These are phyloP conservation scores for Manis javanica DNA, from an alignment of 2,797 vertebrate genomes.

Conservation along the genomic window DNA sequence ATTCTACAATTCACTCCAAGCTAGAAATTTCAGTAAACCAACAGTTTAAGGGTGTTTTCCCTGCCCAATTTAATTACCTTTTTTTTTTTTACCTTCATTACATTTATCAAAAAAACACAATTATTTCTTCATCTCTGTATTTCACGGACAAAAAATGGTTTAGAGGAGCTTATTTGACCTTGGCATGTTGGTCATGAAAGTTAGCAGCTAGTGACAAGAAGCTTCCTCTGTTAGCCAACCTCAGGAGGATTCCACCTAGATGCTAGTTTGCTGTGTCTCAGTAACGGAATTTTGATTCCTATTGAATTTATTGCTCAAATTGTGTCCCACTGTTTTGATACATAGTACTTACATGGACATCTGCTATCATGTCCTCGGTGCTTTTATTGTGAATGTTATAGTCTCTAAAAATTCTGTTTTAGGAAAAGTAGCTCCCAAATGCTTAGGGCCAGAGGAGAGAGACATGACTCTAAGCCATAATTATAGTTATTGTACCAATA, in stretches of 20 bases:
- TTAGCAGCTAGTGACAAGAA: background rate
- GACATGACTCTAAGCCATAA: background rate
- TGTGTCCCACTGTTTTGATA: background rate
- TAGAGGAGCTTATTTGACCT: background rate
- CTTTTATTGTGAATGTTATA: background rate
- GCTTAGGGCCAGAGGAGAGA: background rate
- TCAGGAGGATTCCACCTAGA: too few species aligned
- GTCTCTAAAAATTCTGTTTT: slow-evolving; percentile 12
- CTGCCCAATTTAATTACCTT: background rate
- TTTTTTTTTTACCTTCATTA: background rate
- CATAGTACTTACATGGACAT: background rate
- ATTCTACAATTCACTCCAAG: slow-evolving; percentile 15
- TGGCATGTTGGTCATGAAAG: background rate
- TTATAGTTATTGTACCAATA: slow-evolving; percentile 41
- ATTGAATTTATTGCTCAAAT: slow-evolving; percentile 14
- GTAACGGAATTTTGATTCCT: background rate
- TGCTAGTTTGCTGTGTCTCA: background rate
- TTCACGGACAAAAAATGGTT: background rate
- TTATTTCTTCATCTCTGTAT: background rate
- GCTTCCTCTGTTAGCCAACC: background rate
- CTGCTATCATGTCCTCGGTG: background rate
- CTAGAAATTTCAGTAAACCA: background rate
- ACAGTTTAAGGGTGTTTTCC: background rate
- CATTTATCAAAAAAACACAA: background rate
- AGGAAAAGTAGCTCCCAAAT: background rate